Evolutionary conservation across 2,888 invertebrate species (phyloP).

Genomic region (Microctonus aethiopoides): DNA sequence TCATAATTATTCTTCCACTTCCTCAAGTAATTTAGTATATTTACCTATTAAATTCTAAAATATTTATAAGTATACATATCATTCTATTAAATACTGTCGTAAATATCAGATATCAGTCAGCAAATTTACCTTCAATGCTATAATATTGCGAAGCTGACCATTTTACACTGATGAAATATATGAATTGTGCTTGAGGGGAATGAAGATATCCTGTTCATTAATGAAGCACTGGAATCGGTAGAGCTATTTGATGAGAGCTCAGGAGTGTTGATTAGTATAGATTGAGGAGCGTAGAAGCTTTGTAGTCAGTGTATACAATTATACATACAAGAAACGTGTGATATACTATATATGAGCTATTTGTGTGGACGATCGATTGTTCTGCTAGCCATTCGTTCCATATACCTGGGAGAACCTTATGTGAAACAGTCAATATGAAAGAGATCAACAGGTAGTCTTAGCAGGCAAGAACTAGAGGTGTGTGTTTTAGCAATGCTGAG

Average conservation of each 20-base stretch:
- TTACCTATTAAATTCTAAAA: too few species aligned
- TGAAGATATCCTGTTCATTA: background rate
- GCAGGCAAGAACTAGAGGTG: constrained; percentile 31
- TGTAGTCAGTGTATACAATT: background rate
- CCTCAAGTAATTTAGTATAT: too few species aligned
- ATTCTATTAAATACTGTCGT: too few species aligned
- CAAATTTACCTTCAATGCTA: too few species aligned
- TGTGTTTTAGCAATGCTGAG: constrained; percentile 1
- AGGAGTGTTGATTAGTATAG: background rate
- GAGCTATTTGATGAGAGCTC: constrained; percentile 1
- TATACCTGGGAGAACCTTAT: constrained; percentile 21
- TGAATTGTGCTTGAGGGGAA: background rate
- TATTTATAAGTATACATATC: too few species aligned
- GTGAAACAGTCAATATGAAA: constrained; percentile 25
- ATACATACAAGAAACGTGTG: background rate
- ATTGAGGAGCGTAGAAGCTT: background rate
- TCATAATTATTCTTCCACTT: too few species aligned
- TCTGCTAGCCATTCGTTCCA: constrained; percentile 7
- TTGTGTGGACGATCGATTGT: constrained; percentile 18
- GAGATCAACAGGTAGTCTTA: constrained; percentile 33
- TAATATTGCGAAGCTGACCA: too few species aligned
- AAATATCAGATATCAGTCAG: too few species aligned
- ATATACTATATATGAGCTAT: background rate
- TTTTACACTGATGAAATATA: background rate
- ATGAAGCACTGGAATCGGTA: background rate